Evolutionary conservation across 2,113 vertebrate genomes (phyloP).

Genomic region (Probosciger aterrimus): DNA sequence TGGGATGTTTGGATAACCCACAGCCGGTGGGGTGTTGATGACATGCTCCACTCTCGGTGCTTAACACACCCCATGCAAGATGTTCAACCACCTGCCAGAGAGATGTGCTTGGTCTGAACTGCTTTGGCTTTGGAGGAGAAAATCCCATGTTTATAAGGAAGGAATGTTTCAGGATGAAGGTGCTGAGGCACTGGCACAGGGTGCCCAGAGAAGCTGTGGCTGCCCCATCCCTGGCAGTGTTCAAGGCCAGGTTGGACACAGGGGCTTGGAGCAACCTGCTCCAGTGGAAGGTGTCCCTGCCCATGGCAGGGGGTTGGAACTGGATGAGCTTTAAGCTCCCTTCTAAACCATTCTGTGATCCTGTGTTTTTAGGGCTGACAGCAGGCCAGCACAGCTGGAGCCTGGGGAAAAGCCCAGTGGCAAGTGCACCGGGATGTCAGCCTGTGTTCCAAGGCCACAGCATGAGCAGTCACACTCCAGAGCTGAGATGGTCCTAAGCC

Average conservation of each 20-base stretch:
- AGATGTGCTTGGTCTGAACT: background rate
- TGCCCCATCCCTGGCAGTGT: background rate
- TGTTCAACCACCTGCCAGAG: background rate
- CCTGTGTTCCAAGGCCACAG: background rate
- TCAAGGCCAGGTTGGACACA: background rate
- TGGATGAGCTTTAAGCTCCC: background rate
- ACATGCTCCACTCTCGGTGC: background rate
- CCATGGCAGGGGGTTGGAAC: rapidly evolving
- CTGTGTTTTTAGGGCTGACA: background rate
- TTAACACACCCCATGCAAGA: background rate
- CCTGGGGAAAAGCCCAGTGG: background rate
- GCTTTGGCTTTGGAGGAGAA: background rate
- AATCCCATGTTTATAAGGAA: background rate
- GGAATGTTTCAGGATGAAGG: background rate
- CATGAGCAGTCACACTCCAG: background rate
- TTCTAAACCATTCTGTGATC: background rate
- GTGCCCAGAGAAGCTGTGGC: background rate
- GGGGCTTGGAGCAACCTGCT: background rate
- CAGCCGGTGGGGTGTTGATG: background rate
- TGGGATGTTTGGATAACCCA: background rate
- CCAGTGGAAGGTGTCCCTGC: rapidly evolving
- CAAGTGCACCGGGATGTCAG: background rate
- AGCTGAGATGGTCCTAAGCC: background rate
- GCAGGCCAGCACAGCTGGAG: background rate
- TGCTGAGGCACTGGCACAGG: background rate